These are phyloP conservation scores for Tipula helvola DNA, from an alignment of 2,888 invertebrate species.

Conservation along the genomic window DNA sequence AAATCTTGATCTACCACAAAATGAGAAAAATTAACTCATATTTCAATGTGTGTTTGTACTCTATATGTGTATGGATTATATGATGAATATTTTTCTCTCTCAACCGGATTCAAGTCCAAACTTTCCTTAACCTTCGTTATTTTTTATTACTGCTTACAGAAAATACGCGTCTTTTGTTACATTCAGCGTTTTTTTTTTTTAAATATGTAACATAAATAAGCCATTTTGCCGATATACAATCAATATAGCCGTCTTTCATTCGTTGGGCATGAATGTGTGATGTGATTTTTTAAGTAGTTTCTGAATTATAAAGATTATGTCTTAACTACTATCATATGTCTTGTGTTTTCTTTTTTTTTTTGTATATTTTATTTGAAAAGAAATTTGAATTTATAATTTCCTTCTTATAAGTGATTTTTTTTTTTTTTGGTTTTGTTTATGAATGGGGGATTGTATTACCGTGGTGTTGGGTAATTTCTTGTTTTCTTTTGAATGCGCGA, in stretches of 20 bases:
- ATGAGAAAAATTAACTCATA: neutral
- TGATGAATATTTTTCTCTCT: neutral
- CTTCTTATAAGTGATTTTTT: neutral
- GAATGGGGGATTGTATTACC: neutral
- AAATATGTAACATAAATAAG: neutral
- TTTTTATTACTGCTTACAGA: neutral
- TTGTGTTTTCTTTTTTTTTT: neutral
- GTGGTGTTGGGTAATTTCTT: neutral
- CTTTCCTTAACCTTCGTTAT: slow-evolving; percentile 6
- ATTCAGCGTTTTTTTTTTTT: neutral
- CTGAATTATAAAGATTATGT: neutral
- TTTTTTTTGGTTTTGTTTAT: neutral
- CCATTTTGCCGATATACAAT: neutral
- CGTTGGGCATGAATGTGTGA: neutral
- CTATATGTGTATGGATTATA: neutral
- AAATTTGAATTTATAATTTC: neutral
- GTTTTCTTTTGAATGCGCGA: neutral
- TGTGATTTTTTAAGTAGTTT: neutral
- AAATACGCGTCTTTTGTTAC: neutral
- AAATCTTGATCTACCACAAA: slow-evolving; percentile 8
- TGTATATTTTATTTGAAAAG: neutral
- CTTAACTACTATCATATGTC: neutral
- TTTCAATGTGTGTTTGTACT: neutral
- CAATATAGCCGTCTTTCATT: too few relatives aligned
- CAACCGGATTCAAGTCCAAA: slow-evolving; percentile 6